A percentile compares a stretch with the other conserved stretches of the same genome.
These are phyloP conservation scores for Monochamus alternatus DNA, from an alignment of 2,888 invertebrate species.

Conservation along the genomic window DNA sequence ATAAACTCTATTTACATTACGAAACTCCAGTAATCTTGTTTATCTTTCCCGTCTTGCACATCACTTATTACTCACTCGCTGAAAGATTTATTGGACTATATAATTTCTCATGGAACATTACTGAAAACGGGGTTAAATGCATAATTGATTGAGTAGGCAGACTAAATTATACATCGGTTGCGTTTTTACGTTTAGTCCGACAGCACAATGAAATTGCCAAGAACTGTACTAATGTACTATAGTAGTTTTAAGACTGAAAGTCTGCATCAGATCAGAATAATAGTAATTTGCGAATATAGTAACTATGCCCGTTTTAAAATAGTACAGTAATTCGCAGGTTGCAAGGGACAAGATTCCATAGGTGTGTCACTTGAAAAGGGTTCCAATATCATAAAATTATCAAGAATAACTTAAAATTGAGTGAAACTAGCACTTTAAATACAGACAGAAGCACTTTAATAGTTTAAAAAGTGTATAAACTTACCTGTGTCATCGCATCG, in stretches of 20 bases:
- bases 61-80: constrained; percentile 4
- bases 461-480: too few relatives aligned
- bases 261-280: background rate
- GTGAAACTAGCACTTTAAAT: too few relatives aligned
- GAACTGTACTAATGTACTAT: background rate
- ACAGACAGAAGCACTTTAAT: too few relatives aligned
- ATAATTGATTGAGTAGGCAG: background rate
- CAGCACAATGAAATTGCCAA: background rate
- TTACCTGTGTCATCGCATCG: too few relatives aligned
- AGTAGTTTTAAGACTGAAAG: background rate
- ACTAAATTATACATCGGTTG: background rate
- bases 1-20: constrained; percentile 9
- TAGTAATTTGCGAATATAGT: too few relatives aligned
- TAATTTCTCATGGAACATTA: background rate
- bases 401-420: too few relatives aligned
- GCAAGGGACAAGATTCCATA: too few relatives aligned
- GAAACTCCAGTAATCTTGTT: constrained; percentile 3
- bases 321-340: too few relatives aligned
- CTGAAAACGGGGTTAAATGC: background rate
- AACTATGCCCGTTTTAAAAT: too few relatives aligned
- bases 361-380: too few relatives aligned
- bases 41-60: constrained; percentile 5
- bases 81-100: constrained; percentile 2
- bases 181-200: background rate
- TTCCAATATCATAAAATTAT: too few relatives aligned